phyloP scores from a whole-genome alignment of 2,888 invertebrate genomes.

The Epirrhoe tristata region DNA sequence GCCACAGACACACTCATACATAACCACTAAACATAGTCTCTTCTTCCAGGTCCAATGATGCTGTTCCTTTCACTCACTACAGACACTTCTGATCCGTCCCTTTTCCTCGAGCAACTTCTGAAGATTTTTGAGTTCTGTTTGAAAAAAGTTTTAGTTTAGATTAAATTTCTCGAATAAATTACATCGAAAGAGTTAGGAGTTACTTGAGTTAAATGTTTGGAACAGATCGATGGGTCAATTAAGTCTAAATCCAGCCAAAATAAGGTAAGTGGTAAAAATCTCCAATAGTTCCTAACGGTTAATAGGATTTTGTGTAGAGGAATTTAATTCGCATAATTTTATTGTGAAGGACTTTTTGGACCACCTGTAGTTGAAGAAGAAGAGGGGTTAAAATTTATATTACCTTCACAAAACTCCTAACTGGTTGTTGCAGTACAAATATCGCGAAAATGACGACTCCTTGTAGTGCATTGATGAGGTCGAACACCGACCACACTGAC shows the following conservation, averaged over 20 bases:
- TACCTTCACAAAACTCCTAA: constrained; percentile 72
- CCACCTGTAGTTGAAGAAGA: too few relatives aligned
- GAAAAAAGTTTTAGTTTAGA: constrained; percentile 24
- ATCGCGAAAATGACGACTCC: constrained; percentile 88
- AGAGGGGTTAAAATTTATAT: not conserved
- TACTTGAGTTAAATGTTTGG: constrained; percentile 6
- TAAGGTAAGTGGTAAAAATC: too few relatives aligned
- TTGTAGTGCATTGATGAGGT: constrained; percentile 89
- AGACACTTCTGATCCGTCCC: constrained; percentile 73
- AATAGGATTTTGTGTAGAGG: too few relatives aligned
- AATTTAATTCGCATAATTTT: too few relatives aligned
- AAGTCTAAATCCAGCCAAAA: not conserved
- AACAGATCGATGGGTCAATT: constrained; percentile 14
- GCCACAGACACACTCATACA: constrained; percentile 18
- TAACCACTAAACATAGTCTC: constrained; percentile 74
- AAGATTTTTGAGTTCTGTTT: constrained; percentile 72
- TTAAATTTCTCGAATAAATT: constrained; percentile 30
- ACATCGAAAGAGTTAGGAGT: constrained; percentile 20
- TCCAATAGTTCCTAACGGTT: too few relatives aligned
- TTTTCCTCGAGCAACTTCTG: constrained; percentile 70
- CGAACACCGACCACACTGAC: constrained; percentile 87
- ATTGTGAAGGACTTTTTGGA: too few relatives aligned
- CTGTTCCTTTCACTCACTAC: constrained; percentile 80
- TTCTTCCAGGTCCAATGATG: constrained; percentile 70
- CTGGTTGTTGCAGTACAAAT: constrained; percentile 84